Conservation (phyloP, 2,113 vertebrate species). For the Camelus dromedarius region DNA sequence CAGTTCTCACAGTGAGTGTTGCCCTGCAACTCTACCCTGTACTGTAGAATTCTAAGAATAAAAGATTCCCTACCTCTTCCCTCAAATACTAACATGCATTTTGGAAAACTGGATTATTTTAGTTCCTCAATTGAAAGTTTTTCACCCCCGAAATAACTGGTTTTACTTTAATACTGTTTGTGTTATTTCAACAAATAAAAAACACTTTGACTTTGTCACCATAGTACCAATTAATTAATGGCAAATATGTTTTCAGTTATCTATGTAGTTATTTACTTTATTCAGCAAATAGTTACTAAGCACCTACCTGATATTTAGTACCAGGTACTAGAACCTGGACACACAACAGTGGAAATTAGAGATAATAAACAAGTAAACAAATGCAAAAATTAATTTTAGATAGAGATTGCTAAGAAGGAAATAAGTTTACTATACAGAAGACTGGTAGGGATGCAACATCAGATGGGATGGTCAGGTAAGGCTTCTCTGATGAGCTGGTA, state of each 20-base stretch:
- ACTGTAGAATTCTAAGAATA: conserved; percentile 23
- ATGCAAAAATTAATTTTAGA: conserved; percentile 32
- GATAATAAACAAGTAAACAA: background rate
- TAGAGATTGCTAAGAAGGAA: background rate
- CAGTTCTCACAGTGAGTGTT: conserved; percentile 48
- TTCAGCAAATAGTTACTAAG: background rate
- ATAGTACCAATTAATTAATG: background rate
- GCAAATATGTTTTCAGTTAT: conserved; percentile 13
- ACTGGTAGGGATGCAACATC: background rate
- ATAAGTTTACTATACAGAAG: background rate
- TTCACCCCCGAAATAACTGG: background rate
- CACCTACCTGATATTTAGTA: background rate
- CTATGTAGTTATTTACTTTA: conserved; percentile 36
- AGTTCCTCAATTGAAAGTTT: background rate
- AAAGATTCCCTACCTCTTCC: background rate
- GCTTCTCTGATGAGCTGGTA: background rate
- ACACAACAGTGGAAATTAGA: background rate
- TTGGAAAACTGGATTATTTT: background rate
- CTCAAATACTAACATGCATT: conserved; percentile 39
- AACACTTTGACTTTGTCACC: background rate
- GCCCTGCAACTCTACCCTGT: background rate
- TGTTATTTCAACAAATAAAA: background rate
- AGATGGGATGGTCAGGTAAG: background rate
- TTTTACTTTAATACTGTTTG: conserved; percentile 4
- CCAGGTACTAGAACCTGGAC: background rate